A percentile compares a stretch with the other conserved stretches of the same genome.
These are phyloP conservation scores for Axinella damicornis DNA, from an alignment of 37 sponge, comb jelly and placozoan genomes.

Conservation along the genomic window DNA sequence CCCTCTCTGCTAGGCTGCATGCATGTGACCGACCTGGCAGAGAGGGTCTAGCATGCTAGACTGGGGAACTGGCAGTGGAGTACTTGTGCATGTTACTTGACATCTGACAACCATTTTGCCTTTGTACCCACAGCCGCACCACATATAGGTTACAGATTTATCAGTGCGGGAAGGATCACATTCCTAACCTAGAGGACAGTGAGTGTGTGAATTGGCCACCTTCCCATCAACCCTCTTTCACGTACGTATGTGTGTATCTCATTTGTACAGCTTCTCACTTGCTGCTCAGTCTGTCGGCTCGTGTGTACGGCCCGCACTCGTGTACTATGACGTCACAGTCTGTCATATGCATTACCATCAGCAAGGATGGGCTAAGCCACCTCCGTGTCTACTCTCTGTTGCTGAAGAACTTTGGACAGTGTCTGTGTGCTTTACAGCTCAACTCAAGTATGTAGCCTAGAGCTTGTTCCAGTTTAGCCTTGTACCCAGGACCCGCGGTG, in stretches of 20 bases:
- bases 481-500: no score
- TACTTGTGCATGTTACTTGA: background rate
- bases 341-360: constrained; percentile 3
- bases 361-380: background rate
- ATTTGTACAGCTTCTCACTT: background rate
- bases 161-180: background rate
- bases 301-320: constrained; percentile 22
- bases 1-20: no score
- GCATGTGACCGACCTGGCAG: no score
- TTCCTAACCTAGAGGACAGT: constrained; percentile 50
- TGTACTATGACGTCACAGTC: background rate
- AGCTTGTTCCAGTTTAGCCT: no score
- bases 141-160: constrained; percentile 40
- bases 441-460: background rate
- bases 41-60: no score
- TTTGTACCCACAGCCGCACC: background rate
- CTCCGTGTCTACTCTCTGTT: constrained; percentile 15
- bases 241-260: no score
- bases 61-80: background rate
- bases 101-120: no score
- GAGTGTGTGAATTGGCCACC: background rate
- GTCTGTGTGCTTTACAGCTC: constrained; percentile 9
- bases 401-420: constrained; percentile 17
- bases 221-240: no score
- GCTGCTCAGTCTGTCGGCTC: constrained; percentile 14